phyloP scores from a whole-genome alignment of 2,113 vertebrate genomes.

The Seriola dumerili region DNA sequence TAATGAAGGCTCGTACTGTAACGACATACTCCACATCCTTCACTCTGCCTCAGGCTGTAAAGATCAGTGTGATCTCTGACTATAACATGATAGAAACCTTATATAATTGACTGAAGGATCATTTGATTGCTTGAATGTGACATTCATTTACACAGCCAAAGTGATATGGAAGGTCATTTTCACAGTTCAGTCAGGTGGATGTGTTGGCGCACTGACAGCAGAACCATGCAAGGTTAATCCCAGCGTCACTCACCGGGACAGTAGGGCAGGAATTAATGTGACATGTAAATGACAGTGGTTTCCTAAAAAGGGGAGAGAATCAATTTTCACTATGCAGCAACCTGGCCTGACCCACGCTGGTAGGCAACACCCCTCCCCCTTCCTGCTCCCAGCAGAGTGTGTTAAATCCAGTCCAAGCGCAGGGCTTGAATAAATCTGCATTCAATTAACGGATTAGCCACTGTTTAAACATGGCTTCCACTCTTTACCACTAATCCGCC shows the following conservation, averaged over 20 bases:
- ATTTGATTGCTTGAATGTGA: slow-evolving; percentile 65
- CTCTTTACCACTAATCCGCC: slow-evolving; percentile 79
- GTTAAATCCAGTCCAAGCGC: slow-evolving; percentile 82
- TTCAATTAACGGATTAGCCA: slow-evolving; percentile 86
- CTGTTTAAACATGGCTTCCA: slow-evolving; percentile 84
- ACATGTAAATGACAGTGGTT: slow-evolving; percentile 74
- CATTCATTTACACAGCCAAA: slow-evolving; percentile 65
- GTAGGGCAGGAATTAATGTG: slow-evolving; percentile 65
- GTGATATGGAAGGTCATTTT: slow-evolving; percentile 62
- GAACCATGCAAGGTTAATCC: slow-evolving; percentile 65
- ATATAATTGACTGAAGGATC: slow-evolving; percentile 62
- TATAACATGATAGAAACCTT: slow-evolving; percentile 56
- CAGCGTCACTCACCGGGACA: slow-evolving; percentile 48
- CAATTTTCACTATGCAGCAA: slow-evolving; percentile 77
- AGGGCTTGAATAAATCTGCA: slow-evolving; percentile 86
- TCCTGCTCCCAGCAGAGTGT: slow-evolving; percentile 64
- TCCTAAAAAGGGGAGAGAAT: slow-evolving; percentile 78
- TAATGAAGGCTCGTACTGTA: slow-evolving; percentile 42
- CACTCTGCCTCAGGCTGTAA: slow-evolving; percentile 24
- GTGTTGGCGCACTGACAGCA: slow-evolving; percentile 33
- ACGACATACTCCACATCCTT: background rate
- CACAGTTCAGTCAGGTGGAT: slow-evolving; percentile 45
- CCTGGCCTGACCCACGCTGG: slow-evolving; percentile 69
- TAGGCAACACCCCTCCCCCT: slow-evolving; percentile 42
- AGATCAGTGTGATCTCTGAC: slow-evolving; percentile 45